Evolutionary conservation across 2,888 invertebrate species (phyloP), one percentile per base, ranked within the genome.

Genomic region (Charanyca ferruginea): DNA sequence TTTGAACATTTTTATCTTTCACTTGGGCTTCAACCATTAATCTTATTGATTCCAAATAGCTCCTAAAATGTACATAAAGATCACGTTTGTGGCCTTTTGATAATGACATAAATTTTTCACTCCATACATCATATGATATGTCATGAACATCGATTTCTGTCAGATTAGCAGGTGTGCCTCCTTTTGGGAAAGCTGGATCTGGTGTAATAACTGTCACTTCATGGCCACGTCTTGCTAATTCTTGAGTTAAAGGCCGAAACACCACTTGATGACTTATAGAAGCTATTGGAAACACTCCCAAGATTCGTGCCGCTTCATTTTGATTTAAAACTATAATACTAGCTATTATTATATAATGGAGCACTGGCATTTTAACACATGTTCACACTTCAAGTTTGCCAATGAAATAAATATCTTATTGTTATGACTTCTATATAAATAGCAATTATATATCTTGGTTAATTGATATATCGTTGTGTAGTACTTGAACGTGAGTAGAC

Each of bases 181-280:
- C 85, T 58, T 86, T 83, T 0, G 78, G 55, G 9, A 83, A 90
- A 0, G 71, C 83, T 1, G 94, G 93, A 63, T 93, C 77, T 2
- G 94, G 62, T 0, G 95, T 93, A 0, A 94, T 68, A 0, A 93
- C 81, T 0, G 89, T 84, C 0, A 96, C 66, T 47, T 95, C 85
- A 66, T 96, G 96, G 1, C 94, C 94, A 18, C 90, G 83, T 44
- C 79, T 86, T 0, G 87, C 87, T 45, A 96, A 75, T 45, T 91
- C 92, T 20, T 87, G 80, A 4, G 89, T 88, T 0, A 96, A 55
- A 0, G 88, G 84, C 45, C 89, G 84, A 61, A 87, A 93, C 0
- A 90, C 89, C 0, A 92, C 79, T 79, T 94, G 94, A 58, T 95
- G 95, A 59, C 94, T 95, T 20, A 92, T 83, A 0, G 93, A 91